Base-by-base conservation (phyloP, 2,888 invertebrate genomes). In the Ectropis crepuscularia region DNA sequence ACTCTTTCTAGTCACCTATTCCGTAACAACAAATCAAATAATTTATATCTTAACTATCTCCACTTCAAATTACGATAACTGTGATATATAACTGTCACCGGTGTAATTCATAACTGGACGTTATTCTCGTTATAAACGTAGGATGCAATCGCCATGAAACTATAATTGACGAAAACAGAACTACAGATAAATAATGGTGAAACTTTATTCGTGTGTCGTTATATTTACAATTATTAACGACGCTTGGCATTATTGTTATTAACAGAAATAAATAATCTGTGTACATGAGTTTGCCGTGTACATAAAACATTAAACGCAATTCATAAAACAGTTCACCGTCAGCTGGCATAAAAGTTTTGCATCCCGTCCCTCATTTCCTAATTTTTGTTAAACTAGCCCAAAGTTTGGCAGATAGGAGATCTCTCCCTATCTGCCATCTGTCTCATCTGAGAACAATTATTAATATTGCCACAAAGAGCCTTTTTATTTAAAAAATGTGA, bases 151-250 rank as follows among this genome's bases (percentile, higher is more conserved):
- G 51, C 28, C 16, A 39, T n/a, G 9, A 11, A 47, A 51, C 45
- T 51, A 41, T 16, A 8, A 16, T 10, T 11, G 11, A 41, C 46
- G 9, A 50, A 61, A 55, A 51, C 16, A 41, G 57, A 62, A 50
- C 39, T 7, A 38, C 8, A 39, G 12, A 7, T 42, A 6, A 46
- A 41, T 9, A 10, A 39, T 51, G 28, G 46, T 28, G 12, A 8
- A 57, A 47, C 36, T 62, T 62, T 62, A 62, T 57, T 62, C 28
- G 28, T 48, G 48, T n/a, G 6, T 39, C 11, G 12, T 42, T 38
- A 39, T 28, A 47, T 39, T 50, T 37, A 57, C 39, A 16, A 16
- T 39, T 28, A 28, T 28, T 28, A 28, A 28, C 16, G 1, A 28
- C 4, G 16, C 16, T 28, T 28, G 4, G 16, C 16, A 4, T 28